phyloP scores from a whole-genome alignment of 2,888 invertebrate species.

The Leptothorax acervorum region DNA sequence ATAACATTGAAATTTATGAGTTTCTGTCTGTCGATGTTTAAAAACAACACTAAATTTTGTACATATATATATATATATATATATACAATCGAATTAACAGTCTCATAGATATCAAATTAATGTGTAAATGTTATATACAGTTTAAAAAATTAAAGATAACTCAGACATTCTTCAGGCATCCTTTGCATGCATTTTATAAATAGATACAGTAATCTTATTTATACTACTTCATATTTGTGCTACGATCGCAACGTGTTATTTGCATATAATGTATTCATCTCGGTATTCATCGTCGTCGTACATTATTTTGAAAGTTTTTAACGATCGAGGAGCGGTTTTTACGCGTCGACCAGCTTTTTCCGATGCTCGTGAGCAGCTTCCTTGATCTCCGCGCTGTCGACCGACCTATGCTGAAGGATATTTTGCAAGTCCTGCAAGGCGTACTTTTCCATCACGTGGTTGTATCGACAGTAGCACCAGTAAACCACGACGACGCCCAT shows the following conservation, averaged over 20 bases:
- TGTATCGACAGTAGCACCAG: slow-evolving; percentile 19
- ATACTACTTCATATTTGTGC: neutral
- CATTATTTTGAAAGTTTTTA: neutral
- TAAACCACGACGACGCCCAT: neutral
- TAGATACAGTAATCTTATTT: neutral
- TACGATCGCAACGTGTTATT: neutral
- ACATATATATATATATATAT: neutral
- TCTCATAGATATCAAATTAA: neutral
- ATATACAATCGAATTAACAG: neutral
- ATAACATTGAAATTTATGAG: neutral
- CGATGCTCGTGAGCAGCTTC: neutral
- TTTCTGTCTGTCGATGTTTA: neutral
- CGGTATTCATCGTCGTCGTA: neutral
- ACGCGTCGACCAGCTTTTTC: neutral
- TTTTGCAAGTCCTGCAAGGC: neutral
- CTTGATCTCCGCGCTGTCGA: neutral
- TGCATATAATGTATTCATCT: neutral
- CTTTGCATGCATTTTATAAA: neutral
- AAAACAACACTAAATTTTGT: neutral
- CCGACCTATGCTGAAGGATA: neutral
- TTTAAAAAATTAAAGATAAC: neutral
- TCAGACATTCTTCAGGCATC: neutral
- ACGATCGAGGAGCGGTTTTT: neutral
- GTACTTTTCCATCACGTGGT: neutral
- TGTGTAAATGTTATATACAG: neutral